Percentiles rank a stretch among this genome's conserved stretches.
These are phyloP conservation scores for Pachypanchax playfairii DNA, from an alignment of 2,113 vertebrate species.

Conservation along the genomic window DNA sequence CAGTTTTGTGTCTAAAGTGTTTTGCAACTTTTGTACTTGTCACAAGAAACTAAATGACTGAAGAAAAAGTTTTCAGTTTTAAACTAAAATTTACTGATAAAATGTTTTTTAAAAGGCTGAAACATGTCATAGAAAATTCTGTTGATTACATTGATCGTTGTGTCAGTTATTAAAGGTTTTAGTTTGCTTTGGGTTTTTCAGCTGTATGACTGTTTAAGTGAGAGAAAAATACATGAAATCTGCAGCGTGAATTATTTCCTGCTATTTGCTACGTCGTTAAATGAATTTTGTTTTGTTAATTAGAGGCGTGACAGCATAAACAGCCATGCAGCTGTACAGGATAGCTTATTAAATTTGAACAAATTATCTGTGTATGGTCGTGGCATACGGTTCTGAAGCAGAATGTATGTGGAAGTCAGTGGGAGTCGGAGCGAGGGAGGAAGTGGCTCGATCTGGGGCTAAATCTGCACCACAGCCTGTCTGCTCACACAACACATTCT, in stretches of 20 bases:
- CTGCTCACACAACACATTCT: slow-evolving; percentile 52
- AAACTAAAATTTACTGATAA: not conserved
- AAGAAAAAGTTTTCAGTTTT: not conserved
- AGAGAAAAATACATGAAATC: not conserved
- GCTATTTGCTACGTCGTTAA: not conserved
- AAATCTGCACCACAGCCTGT: slow-evolving; percentile 40
- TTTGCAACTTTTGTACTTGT: not conserved
- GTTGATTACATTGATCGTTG: not conserved
- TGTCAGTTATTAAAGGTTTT: not conserved
- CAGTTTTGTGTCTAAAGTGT: not conserved
- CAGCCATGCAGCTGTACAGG: slow-evolving; percentile 23
- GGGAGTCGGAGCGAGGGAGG: slow-evolving; percentile 28
- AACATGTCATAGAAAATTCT: not conserved
- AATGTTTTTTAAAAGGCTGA: not conserved
- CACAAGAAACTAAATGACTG: not conserved
- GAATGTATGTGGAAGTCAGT: slow-evolving; percentile 22
- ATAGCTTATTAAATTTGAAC: slow-evolving; percentile 30
- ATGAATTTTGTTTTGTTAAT: slow-evolving; percentile 32
- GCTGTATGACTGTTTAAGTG: not conserved
- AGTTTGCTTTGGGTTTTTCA: not conserved
- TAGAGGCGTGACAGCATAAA: slow-evolving; percentile 18
- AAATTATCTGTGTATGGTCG: slow-evolving; percentile 17
- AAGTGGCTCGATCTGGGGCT: slow-evolving; percentile 36
- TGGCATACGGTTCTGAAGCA: slow-evolving; percentile 1
- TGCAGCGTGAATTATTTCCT: not conserved